Evolutionary conservation across 1,140 invertebrate genomes (phyloP), one percentile per base, ranked within the genome.

Genomic region (Hylaeus anthracinus): DNA sequence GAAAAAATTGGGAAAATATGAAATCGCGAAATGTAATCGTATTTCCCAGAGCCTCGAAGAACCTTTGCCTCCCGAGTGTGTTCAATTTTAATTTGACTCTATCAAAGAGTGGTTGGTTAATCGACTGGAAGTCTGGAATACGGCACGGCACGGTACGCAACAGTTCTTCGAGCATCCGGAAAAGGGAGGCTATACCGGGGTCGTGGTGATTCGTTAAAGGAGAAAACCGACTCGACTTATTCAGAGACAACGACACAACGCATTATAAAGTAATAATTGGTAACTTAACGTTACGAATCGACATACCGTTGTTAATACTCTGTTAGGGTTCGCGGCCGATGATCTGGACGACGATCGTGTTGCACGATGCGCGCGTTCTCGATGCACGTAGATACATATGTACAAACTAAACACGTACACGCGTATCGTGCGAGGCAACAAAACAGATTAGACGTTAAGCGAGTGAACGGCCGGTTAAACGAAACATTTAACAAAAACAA

Each of bases 241-340:
- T 93, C 90, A 91, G 90, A 93, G 90, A 93, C 92, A 93, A 93
- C 92, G 92, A 93, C 90, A 93, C 91, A 93, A 89, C 89, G 91
- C 92, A 92, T 93, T 92, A 93, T 89, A 90, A 93, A 92, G 89
- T 91, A 91, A 90, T 91, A 91, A 90, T 91, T 88, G 43, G 90
- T 88, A 88, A 88, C 75, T 83, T 88, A 88, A 90, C 78, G 65
- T 90, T 88, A 90, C 81, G 77, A 53, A 56, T 73, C 77, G 51
- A 83, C 75, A 80, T 69, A 88, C 83, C 87, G 90, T 88, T 88
- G 86, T 89, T 88, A 87, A 51, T 83, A 70, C 80, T 84, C 82
- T 88, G 41, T 83, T 72, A 70, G 48, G 37, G 63, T 51, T 61
- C 69, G 72, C 79, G 3, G 67, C 78, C 80, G 67, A 86, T 77